Conservation (phyloP, 37 sponge, comb jelly and placozoan species). For the Aplysina aerophoba region DNA sequence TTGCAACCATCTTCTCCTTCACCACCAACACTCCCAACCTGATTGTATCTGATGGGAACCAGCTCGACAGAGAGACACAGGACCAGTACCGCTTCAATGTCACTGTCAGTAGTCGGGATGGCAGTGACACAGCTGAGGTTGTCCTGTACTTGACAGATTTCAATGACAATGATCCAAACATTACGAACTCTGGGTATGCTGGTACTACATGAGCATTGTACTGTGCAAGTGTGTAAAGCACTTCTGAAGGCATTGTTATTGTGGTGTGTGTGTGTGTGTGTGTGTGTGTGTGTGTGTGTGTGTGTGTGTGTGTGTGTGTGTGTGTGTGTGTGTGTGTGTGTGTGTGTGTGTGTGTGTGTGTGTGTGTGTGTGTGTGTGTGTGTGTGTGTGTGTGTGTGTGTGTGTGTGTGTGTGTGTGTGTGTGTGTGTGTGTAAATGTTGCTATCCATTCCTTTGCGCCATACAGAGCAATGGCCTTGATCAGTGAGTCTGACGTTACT, state of each 20-base stretch:
- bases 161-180: conserved; percentile 9
- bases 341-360: not conserved
- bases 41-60: not conserved
- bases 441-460: too few species aligned
- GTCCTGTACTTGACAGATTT: not conserved
- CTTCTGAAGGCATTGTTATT: not conserved
- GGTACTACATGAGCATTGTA: too few species aligned
- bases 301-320: not conserved
- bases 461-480: not conserved
- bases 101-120: not conserved
- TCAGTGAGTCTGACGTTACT: not conserved
- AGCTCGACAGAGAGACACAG: conserved; percentile 14
- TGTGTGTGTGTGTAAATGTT: not conserved
- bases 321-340: not conserved
- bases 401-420: not conserved
- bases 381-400: not conserved
- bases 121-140: not conserved
- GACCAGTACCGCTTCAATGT: conserved; percentile 9
- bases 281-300: conserved; percentile 2
- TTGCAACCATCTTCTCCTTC: not conserved
- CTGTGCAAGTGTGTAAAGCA: too few species aligned
- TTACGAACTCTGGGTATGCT: conserved; percentile 3
- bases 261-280: not conserved
- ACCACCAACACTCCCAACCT: conserved; percentile 26
- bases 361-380: conserved; percentile 1